These are phyloP conservation scores for Protobothrops mucrosquamatus DNA, from an alignment of 2,113 vertebrate genomes.

Conservation along the genomic window DNA sequence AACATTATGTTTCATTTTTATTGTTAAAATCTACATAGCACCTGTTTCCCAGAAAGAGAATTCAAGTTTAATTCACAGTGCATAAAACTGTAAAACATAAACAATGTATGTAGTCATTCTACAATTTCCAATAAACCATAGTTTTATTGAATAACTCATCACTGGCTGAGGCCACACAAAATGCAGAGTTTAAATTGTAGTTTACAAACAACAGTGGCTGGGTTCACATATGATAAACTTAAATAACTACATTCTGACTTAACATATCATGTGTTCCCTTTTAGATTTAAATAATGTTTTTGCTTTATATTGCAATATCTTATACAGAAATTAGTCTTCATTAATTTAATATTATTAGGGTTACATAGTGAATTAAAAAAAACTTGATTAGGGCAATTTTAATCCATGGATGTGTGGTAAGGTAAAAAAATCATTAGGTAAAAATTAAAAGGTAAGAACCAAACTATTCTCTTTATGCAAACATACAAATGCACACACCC, in stretches of 20 bases:
- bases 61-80: neutral
- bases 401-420: neutral
- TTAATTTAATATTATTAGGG: neutral
- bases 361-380: neutral
- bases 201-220: neutral
- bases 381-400: neutral
- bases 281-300: neutral
- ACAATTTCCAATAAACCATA: neutral
- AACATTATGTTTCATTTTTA: neutral
- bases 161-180: neutral
- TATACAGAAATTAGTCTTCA: neutral
- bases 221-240: neutral
- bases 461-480: neutral
- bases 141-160: neutral
- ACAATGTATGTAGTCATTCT: neutral
- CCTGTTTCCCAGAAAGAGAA: neutral
- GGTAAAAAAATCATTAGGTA: neutral
- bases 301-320: neutral
- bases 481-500: neutral
- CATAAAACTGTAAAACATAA: neutral
- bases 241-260: neutral
- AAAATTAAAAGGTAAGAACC: neutral
- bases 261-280: neutral
- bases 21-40: neutral
- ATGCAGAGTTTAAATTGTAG: neutral